Evolutionary conservation across 1,140 invertebrate species (phyloP).

Genomic region (Drosophila repletoides): DNA sequence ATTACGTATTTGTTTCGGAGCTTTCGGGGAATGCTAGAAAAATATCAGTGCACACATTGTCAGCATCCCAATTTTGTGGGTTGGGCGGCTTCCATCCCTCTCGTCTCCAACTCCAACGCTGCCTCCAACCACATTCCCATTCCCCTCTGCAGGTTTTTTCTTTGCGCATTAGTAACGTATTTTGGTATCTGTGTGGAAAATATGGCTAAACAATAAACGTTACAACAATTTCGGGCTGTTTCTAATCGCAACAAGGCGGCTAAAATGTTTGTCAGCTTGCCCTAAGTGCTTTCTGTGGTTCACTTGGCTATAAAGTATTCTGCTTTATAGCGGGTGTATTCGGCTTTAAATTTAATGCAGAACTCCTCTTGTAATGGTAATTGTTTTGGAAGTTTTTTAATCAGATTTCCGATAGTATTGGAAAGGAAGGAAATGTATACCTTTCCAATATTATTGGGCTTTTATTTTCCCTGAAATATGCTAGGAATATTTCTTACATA

Average conservation of each 20-base stretch:
- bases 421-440: too few relatives aligned
- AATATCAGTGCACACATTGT: conserved; percentile 72
- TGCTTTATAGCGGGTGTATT: neutral
- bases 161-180: conserved; percentile 20
- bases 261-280: conserved; percentile 53
- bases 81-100: neutral
- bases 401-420: conserved; percentile 27
- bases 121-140: too few relatives aligned
- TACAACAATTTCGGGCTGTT: conserved; percentile 43
- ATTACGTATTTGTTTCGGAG: neutral
- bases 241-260: conserved; percentile 43
- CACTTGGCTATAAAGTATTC: neutral
- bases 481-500: too few relatives aligned
- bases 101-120: too few relatives aligned
- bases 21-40: conserved; percentile 1
- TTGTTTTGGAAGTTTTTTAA: conserved; percentile 14
- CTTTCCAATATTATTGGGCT: too few relatives aligned
- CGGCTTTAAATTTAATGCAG: conserved; percentile 12
- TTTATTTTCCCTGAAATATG: too few relatives aligned
- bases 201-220: conserved; percentile 64
- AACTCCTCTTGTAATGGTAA: neutral
- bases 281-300: conserved; percentile 37
- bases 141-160: neutral
- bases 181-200: conserved; percentile 39
- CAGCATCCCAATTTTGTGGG: conserved; percentile 65